These are phyloP conservation scores for Mus pahari DNA, from an alignment of 2,113 vertebrate species.

Conservation along the genomic window DNA sequence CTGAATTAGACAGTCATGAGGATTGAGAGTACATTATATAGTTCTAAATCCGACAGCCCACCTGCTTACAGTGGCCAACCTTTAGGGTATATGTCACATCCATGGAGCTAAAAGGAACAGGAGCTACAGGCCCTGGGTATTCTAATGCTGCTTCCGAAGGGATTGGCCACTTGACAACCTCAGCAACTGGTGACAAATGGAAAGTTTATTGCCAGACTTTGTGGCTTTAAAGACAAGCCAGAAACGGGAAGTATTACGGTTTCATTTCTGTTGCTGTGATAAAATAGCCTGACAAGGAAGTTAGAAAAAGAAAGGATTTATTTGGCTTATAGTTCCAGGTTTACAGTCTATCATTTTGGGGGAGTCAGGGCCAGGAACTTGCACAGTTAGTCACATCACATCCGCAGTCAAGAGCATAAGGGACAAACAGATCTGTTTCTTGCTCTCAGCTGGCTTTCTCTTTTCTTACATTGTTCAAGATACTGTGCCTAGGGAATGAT, in stretches of 20 bases:
- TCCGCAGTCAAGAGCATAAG: not conserved
- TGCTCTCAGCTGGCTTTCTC: not conserved
- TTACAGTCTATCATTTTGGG: not conserved
- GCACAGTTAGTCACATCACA: not conserved
- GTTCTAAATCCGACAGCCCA: not conserved
- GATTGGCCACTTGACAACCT: not conserved
- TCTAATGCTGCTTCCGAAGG: not conserved
- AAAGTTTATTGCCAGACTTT: accelerated
- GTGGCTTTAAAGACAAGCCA: not conserved
- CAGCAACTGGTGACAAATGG: accelerated
- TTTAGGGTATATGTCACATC: accelerated
- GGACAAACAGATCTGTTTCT: not conserved
- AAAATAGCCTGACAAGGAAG: not conserved
- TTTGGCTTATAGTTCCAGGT: not conserved
- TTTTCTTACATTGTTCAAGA: not conserved
- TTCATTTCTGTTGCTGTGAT: not conserved
- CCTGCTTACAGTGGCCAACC: accelerated
- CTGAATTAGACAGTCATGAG: not conserved
- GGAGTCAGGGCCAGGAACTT: not conserved
- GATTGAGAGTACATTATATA: accelerated
- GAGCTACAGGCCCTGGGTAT: accelerated
- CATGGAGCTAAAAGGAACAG: not conserved
- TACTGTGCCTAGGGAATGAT: not conserved
- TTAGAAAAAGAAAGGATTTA: not conserved
- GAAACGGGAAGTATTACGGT: not conserved